Evolutionary conservation across 92 coral and sea anemone species (phyloP), one percentile per base, ranked within the genome.

Genomic region (Muricea muricata): DNA sequence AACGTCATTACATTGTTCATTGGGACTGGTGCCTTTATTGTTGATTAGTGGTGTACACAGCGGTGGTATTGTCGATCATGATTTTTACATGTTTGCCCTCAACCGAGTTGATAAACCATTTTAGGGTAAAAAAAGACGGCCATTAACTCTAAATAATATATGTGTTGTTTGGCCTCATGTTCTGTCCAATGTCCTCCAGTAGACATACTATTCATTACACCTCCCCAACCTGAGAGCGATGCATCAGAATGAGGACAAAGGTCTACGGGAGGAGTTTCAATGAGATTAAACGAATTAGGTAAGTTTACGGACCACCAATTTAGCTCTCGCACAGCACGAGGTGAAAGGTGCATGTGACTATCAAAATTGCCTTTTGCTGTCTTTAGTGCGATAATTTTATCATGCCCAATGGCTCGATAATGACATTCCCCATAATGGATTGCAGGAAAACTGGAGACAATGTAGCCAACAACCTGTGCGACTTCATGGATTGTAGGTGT

Each of bases 381-480:
- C 25, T 63, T 63, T 63, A 63, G 25, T n/a, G 71, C 71, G 4
- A 12, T 63, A 31, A 63, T 63, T 26, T n/a, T 63, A 31, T 63
- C 71, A 25, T 63, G 71, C 33, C 25, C 71, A 25, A 63, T 25
- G 25, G 71, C 71, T 2, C 71, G 71, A 17, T 63, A 63, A 31
- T 63, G 71, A 15, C 33, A 63, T 63, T 63, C 71, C 3, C 71
- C 71, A 15, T 63, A 63, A 3, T 18, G 30, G 17, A 63, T 33
- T 9, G 71, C 71, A 63, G 71, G 71, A 63, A 63, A 63, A 26
- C 71, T 63, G 15, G 71, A 63, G 25, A 63, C 71, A 2, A 63
- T 30, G 3, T 10, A 63, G 39, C 71, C 71, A 15, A 63, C 25
- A 25, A 63, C 17, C 25, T 63, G 71, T 4, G 28, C 71, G 2